Evolutionary conservation across 2,797 vertebrate species (phyloP).

Genomic region (Mycteria americana): DNA sequence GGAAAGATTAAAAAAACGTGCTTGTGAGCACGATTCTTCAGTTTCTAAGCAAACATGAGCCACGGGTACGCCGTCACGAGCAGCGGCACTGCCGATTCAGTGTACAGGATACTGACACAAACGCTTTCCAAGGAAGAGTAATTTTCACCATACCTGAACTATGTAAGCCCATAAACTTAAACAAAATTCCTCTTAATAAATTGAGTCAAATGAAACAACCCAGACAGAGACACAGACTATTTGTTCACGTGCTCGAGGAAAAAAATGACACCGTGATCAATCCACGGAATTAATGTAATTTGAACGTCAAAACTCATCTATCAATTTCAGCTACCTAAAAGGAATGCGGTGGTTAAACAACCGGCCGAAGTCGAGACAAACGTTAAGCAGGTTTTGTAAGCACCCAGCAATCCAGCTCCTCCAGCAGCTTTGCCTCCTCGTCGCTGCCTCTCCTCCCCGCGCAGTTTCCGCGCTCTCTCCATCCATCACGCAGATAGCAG

Average conservation of each 20-base stretch:
- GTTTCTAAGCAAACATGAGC: background rate
- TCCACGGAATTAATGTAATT: background rate
- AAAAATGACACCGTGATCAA: rapidly evolving
- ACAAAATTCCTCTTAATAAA: background rate
- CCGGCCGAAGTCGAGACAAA: background rate
- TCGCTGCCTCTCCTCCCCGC: background rate
- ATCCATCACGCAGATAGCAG: background rate
- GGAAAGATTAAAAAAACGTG: background rate
- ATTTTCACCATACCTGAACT: background rate
- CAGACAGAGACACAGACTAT: background rate
- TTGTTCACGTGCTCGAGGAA: background rate
- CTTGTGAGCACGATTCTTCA: background rate
- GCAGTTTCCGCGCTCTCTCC: background rate
- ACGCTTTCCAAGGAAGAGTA: background rate
- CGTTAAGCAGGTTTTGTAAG: background rate
- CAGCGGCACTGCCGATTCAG: slow-evolving; percentile 29
- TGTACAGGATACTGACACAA: background rate
- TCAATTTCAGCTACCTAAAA: background rate
- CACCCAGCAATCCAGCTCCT: background rate
- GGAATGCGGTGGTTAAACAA: background rate
- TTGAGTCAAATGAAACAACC: background rate
- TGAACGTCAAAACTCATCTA: slow-evolving; percentile 19
- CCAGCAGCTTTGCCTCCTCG: background rate
- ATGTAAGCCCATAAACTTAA: background rate
- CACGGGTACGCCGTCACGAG: background rate